A percentile compares a stretch with the other conserved stretches of the same genome.
These are phyloP conservation scores for Phania funesta DNA, from an alignment of 2,888 invertebrate genomes.

Conservation along the genomic window DNA sequence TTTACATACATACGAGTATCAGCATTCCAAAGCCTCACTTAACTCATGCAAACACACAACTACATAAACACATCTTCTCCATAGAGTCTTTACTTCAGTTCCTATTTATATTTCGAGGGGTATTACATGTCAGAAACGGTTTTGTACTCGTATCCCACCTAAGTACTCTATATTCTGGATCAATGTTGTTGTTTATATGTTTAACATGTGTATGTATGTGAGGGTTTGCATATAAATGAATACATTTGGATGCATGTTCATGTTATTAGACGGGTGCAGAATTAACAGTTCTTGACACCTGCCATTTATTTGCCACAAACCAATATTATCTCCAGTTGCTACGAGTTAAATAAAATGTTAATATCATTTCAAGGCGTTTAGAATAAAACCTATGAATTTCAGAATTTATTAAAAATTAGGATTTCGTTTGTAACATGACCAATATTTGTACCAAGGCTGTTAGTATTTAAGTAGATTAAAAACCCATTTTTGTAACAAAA, in stretches of 20 bases:
- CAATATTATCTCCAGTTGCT: too few relatives aligned
- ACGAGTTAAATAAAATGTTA: too few relatives aligned
- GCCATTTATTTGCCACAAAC: too few relatives aligned
- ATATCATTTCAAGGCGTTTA: too few relatives aligned
- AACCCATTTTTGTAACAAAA: too few relatives aligned
- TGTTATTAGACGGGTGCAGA: neutral
- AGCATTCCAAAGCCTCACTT: neutral
- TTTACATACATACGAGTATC: neutral
- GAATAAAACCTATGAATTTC: too few relatives aligned
- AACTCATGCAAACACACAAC: neutral
- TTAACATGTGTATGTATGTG: neutral
- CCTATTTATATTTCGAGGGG: constrained; percentile 18
- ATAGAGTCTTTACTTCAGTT: constrained; percentile 10
- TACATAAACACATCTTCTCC: neutral
- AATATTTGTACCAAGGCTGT: too few relatives aligned
- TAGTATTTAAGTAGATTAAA: too few relatives aligned
- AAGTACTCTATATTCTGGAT: constrained; percentile 26
- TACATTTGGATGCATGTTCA: constrained; percentile 31
- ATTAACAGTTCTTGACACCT: too few relatives aligned
- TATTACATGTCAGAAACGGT: constrained; percentile 51
- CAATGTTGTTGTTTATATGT: neutral
- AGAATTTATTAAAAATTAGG: too few relatives aligned
- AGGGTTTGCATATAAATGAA: constrained; percentile 25
- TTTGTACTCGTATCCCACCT: constrained; percentile 42
- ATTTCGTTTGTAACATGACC: too few relatives aligned